A percentile compares a stretch with the other conserved stretches of the same genome.
phyloP scores from a whole-genome alignment of 2,113 vertebrate genomes.

The Hippocampus zosterae region DNA sequence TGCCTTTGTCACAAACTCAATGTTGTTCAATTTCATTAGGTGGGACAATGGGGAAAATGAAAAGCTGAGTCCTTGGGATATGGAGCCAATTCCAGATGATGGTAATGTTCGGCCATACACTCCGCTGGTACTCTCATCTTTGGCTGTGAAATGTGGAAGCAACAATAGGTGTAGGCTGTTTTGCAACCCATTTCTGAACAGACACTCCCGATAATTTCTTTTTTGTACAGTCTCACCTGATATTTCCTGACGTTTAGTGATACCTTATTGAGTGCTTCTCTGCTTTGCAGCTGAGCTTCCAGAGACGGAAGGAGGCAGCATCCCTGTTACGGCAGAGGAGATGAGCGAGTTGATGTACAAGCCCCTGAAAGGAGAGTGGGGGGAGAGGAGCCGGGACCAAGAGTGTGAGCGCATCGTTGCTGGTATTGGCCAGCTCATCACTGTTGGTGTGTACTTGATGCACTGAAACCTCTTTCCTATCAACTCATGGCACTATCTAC shows the following conservation, averaged over 20 bases:
- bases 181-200: background rate
- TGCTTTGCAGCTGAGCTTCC: conserved; percentile 77
- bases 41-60: conserved; percentile 97
- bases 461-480: background rate
- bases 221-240: background rate
- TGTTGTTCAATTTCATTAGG: conserved; percentile 59
- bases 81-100: conserved; percentile 90
- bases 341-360: conserved; percentile 88
- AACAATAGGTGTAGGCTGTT: background rate
- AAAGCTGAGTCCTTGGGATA: conserved; percentile 95
- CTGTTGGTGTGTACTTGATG: conserved; percentile 74
- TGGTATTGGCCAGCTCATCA: conserved; percentile 87
- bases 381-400: conserved; percentile 77
- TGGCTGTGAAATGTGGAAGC: background rate
- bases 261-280: background rate
- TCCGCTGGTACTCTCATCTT: background rate
- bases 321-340: conserved; percentile 86
- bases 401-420: conserved; percentile 85
- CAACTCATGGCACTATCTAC: too few species aligned
- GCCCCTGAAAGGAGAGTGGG: conserved; percentile 88
- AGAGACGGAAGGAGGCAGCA: conserved; percentile 80
- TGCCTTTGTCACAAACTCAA: background rate
- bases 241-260: background rate
- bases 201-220: background rate
- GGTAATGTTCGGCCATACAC: conserved; percentile 66